Evolutionary conservation across 1,140 invertebrate genomes (phyloP), one percentile per base, ranked within the genome.

Genomic region (Drosophila murphyi): DNA sequence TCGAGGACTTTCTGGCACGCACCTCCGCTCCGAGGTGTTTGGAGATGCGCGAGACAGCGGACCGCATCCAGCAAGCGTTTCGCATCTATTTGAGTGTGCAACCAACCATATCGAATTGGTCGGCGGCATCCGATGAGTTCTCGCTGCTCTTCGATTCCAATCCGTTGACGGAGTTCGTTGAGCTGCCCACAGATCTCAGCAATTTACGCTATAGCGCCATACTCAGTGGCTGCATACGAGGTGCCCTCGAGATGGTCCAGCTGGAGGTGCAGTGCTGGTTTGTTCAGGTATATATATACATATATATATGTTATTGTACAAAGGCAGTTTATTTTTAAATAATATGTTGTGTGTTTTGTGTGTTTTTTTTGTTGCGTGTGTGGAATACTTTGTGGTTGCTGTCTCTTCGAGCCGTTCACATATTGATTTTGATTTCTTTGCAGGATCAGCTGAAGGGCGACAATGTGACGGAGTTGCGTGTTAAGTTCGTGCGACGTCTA

Each of bases 151-250:
- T 99, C 92, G 98, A 99, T 75, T 95, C 96, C 37, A 99, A 99
- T 94, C 98, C 99, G 0, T 92, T 99, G 10, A 98, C 97, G n/a
- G 99, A 99, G 93, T 99, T 99, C 95, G 98, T 99, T 3, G 99
- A 99, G 93, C 94, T 99, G 77, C 99, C 99, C 4, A 97, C 98
- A 5, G 98, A 98, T 91, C 94, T 97, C 52, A 93, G 94, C 43
- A 95, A 95, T 82, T 94, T 99, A 0, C 97, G 98, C 89, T 99
- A 99, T 92, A 99, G 97, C 75, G 98, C 98, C 92, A 95, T 99
- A 52, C 94, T 99, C 39, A 97, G 97, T 80, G 99, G 99, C 12
- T 97, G 97, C 29, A 95, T 99, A 55, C 94, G 98, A 81, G 99
- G 98, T 52, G 98, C 98, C 41, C 95, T 99, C 82, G 98, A 99